These are phyloP conservation scores for Dendrophyllia cribrosa DNA, from an alignment of 64 coral and sea anemone species.

Conservation along the genomic window DNA sequence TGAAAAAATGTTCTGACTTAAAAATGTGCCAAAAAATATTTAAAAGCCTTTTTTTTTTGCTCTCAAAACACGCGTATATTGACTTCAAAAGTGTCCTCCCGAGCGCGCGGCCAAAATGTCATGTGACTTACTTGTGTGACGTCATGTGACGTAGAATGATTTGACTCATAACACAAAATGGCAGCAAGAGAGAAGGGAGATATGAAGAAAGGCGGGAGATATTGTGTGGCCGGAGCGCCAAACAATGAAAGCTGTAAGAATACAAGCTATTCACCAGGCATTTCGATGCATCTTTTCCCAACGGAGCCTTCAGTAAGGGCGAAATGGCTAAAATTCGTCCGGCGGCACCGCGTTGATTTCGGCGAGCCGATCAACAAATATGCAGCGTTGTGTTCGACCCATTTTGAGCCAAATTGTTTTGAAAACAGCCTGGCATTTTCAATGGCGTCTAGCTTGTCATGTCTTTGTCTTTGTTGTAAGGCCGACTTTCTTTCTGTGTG, in stretches of 20 bases:
- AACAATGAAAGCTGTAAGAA: conserved; percentile 53
- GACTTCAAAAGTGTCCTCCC: too few relatives aligned
- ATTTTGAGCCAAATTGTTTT: conserved; percentile 58
- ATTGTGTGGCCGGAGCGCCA: conserved; percentile 64
- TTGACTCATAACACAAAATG: not conserved
- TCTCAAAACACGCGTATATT: too few relatives aligned
- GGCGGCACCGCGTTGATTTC: conserved; percentile 53
- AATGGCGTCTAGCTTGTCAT: too few relatives aligned
- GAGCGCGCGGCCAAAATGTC: too few relatives aligned
- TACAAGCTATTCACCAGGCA: conserved; percentile 22
- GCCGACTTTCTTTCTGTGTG: too few relatives aligned
- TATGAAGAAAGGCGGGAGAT: conserved; percentile 57
- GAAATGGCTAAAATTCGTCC: conserved; percentile 61
- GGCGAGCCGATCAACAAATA: conserved; percentile 11
- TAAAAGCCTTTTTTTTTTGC: too few relatives aligned
- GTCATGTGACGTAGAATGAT: conserved; percentile 71
- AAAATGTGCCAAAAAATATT: too few relatives aligned
- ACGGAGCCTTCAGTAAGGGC: conserved; percentile 26
- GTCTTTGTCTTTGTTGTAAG: too few relatives aligned
- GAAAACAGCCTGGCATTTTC: too few relatives aligned
- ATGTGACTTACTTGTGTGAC: too few relatives aligned
- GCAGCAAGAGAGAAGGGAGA: conserved; percentile 35
- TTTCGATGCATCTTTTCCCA: conserved; percentile 56
- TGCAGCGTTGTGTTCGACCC: conserved; percentile 25
- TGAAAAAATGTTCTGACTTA: too few relatives aligned